Evolutionary conservation across 1,140 invertebrate genomes (phyloP).

Genomic region (Atta texana): DNA sequence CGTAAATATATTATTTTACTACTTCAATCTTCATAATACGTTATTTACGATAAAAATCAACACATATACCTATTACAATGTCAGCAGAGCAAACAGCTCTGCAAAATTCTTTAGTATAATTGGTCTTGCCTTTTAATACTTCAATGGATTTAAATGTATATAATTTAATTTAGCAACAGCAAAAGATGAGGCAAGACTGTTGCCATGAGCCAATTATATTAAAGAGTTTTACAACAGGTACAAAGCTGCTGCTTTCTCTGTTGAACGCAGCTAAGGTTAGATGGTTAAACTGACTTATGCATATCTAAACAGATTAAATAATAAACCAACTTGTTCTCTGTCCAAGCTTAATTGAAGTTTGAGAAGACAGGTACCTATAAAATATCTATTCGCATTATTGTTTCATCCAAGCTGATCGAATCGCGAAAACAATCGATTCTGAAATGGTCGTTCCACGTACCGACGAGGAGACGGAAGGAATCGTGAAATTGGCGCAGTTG

Average conservation of each 20-base stretch:
- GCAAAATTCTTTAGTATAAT: too few species aligned
- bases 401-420: background rate
- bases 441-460: background rate
- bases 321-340: background rate
- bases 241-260: too few species aligned
- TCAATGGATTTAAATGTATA: too few species aligned
- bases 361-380: background rate
- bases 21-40: background rate
- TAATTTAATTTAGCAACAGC: too few species aligned
- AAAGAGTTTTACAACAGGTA: too few species aligned
- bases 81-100: too few species aligned
- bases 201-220: too few species aligned
- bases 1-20: background rate
- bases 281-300: background rate
- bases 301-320: slow-evolving; percentile 12
- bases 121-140: too few species aligned
- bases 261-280: too few species aligned
- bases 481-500: slow-evolving; percentile 2
- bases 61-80: background rate
- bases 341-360: background rate
- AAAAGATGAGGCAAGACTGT: too few species aligned
- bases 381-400: slow-evolving; percentile 18
- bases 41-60: background rate
- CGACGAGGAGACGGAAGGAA: background rate
- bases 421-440: slow-evolving; percentile 2